Conservation (phyloP, 2,797 vertebrate species). For the Cossypha dichroa region DNA sequence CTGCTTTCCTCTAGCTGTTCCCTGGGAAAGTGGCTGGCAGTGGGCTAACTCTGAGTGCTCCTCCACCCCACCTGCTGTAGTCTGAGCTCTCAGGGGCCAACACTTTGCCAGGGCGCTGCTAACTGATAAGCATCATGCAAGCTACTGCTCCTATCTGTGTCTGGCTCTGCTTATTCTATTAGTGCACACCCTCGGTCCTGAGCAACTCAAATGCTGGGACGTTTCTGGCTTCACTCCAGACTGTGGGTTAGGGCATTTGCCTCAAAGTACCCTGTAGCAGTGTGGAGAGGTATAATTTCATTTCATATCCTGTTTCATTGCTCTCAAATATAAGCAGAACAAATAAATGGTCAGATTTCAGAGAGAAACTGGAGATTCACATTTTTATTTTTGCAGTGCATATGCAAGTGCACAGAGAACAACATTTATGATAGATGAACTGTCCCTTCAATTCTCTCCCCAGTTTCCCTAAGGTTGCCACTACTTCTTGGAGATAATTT, state of each 20-base stretch:
- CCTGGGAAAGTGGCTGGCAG: not conserved
- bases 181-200: not conserved
- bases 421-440: not conserved
- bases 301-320: not conserved
- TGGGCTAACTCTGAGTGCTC: not conserved
- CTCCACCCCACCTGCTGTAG: not conserved
- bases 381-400: not conserved
- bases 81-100: not conserved
- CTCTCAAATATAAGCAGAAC: not conserved
- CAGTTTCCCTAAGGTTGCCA: not conserved
- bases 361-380: not conserved
- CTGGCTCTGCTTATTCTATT: not conserved
- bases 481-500: not conserved
- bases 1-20: accelerated
- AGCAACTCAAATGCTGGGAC: not conserved
- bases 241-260: not conserved
- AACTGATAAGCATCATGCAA: not conserved
- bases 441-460: not conserved
- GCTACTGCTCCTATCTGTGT: not conserved
- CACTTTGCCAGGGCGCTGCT: not conserved
- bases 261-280: not conserved
- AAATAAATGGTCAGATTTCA: not conserved
- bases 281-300: not conserved
- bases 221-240: not conserved
- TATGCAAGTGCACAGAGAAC: not conserved